Evolutionary conservation across 1,140 invertebrate species (phyloP).

Genomic region (Bombus terrestris): DNA sequence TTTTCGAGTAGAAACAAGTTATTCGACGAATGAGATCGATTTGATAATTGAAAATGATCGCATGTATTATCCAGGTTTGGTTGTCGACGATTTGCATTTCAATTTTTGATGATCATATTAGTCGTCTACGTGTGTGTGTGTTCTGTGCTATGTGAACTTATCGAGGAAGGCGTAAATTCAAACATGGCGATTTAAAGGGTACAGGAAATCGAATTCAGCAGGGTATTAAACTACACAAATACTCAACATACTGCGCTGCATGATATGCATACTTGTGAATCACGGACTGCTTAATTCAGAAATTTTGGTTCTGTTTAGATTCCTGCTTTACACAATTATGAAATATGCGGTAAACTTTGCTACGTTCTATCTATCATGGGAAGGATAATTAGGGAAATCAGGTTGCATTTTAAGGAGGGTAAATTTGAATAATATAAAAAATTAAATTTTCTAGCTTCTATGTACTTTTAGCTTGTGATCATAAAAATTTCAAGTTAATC

Average conservation of each 20-base stretch:
- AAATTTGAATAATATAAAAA: neutral
- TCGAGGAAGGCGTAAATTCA: neutral
- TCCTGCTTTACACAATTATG: neutral
- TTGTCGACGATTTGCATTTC: conserved; percentile 20
- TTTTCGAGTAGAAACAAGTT: neutral
- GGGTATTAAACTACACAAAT: neutral
- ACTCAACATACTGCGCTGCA: neutral
- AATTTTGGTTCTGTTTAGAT: neutral
- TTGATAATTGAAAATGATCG: conserved; percentile 16
- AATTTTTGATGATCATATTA: conserved; percentile 20
- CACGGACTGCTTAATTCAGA: neutral
- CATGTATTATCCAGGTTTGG: neutral
- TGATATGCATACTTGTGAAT: neutral
- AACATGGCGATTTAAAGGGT: neutral
- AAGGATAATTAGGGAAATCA: neutral
- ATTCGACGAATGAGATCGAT: neutral
- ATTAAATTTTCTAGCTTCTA: neutral
- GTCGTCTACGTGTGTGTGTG: neutral
- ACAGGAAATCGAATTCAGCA: conserved; percentile 1
- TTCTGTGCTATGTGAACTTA: neutral
- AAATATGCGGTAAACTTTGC: neutral
- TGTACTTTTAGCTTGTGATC: neutral
- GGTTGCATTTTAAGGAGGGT: neutral
- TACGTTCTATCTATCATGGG: neutral
- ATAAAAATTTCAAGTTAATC: neutral